Evolutionary conservation across 37 sponge, comb jelly and placozoan genomes (phyloP).

Genomic region (Geodia barretti): DNA sequence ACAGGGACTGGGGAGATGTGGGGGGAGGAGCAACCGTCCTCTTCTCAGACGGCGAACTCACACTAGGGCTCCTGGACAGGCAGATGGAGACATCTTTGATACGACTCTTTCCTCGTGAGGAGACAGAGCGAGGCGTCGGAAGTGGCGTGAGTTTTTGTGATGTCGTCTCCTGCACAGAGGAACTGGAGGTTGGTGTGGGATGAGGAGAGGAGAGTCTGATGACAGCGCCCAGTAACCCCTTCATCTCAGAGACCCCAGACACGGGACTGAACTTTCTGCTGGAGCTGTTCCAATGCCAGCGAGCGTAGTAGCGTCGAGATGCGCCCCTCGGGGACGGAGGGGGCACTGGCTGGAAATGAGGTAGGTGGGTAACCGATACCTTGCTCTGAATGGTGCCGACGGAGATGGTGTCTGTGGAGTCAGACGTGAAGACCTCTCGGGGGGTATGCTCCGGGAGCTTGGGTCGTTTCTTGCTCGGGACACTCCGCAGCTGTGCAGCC

Average conservation of each 20-base stretch:
- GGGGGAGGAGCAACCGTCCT: too few relatives aligned
- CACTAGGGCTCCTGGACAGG: not conserved
- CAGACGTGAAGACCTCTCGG: conserved; percentile 1
- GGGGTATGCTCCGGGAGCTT: not conserved
- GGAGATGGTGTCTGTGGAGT: not conserved
- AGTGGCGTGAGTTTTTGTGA: too few relatives aligned
- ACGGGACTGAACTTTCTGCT: not conserved
- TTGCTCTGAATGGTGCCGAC: not conserved
- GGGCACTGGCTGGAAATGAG: not conserved
- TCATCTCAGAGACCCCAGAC: not conserved
- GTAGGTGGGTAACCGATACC: not conserved
- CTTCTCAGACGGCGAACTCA: too few relatives aligned
- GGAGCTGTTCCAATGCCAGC: not conserved
- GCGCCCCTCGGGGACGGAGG: not conserved
- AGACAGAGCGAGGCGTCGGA: too few relatives aligned
- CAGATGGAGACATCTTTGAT: too few relatives aligned
- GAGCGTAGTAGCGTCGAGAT: not conserved
- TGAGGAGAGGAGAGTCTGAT: not conserved
- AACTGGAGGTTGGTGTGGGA: too few relatives aligned
- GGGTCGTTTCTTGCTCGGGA: not conserved
- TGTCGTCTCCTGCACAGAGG: too few relatives aligned
- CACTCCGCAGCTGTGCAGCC: not conserved
- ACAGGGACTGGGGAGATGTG: too few relatives aligned
- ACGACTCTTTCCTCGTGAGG: too few relatives aligned
- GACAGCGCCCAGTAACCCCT: not conserved